phyloP scores from a whole-genome alignment of 2,113 vertebrate genomes.

The Telmatochromis brichardi region DNA sequence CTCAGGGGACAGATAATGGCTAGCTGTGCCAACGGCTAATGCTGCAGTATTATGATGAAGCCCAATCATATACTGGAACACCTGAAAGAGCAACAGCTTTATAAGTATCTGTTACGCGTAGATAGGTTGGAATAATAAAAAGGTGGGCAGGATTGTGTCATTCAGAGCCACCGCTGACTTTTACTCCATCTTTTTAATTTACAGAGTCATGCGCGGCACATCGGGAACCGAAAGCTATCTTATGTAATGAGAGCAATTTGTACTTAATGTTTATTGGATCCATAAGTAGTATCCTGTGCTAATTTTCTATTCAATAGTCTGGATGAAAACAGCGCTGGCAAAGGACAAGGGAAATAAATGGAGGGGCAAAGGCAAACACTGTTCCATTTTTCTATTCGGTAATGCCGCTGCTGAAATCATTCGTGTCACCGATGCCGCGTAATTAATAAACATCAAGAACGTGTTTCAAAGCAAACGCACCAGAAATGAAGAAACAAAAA shows the following conservation, averaged over 20 bases:
- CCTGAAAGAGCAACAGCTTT: neutral
- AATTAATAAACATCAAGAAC: neutral
- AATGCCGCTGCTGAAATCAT: neutral
- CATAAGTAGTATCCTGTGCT: constrained; percentile 23
- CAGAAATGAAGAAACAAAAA: neutral
- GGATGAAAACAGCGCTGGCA: neutral
- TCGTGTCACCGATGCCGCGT: neutral
- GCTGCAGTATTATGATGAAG: constrained; percentile 41
- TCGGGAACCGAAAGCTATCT: neutral
- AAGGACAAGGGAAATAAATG: constrained; percentile 7
- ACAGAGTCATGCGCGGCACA: neutral
- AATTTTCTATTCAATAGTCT: constrained; percentile 26
- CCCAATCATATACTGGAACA: constrained; percentile 1
- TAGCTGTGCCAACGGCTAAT: constrained; percentile 11
- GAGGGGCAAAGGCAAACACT: neutral
- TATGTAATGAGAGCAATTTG: constrained; percentile 44
- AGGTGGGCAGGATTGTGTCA: neutral
- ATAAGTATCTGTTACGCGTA: neutral
- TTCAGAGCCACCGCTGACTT: neutral
- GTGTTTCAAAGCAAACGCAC: neutral
- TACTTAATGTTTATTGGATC: constrained; percentile 41
- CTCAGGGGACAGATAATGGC: constrained; percentile 48
- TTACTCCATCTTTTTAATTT: constrained; percentile 5
- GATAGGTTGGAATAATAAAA: constrained; percentile 14
- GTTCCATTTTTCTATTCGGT: neutral